A percentile compares a stretch with the other conserved stretches of the same genome.
These are phyloP conservation scores for Abrostola triplasia DNA, from an alignment of 2,888 invertebrate genomes.

Conservation along the genomic window DNA sequence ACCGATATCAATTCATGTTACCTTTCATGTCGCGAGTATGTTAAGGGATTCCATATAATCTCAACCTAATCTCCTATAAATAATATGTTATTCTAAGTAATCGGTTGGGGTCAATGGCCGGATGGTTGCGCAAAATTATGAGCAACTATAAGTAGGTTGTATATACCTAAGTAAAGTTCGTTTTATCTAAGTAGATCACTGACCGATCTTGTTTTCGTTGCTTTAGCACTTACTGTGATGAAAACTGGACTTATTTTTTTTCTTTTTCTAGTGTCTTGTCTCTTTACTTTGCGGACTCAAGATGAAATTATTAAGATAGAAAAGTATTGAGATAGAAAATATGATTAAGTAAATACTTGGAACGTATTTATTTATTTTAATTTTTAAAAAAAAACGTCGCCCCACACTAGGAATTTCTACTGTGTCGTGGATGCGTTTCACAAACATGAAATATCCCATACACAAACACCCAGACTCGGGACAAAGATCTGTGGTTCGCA, in stretches of 20 bases:
- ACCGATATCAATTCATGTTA: neutral
- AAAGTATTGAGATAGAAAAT: too few relatives aligned
- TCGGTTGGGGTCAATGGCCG: neutral
- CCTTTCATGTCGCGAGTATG: neutral
- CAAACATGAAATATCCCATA: too few relatives aligned
- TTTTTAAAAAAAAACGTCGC: too few relatives aligned
- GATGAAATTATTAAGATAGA: too few relatives aligned
- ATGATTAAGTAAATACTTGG: too few relatives aligned
- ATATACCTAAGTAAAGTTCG: neutral
- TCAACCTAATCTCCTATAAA: neutral
- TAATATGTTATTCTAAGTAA: neutral
- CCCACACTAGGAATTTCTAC: too few relatives aligned
- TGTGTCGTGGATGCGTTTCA: too few relatives aligned
- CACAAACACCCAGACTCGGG: too few relatives aligned
- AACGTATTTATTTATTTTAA: too few relatives aligned
- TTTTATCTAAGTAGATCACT: neutral
- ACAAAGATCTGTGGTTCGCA: too few relatives aligned
- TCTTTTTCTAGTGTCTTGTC: neutral
- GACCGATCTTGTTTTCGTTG: neutral
- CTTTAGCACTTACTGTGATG: neutral
- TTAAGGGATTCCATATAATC: conserved; percentile 1
- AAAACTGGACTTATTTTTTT: neutral
- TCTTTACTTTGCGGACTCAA: too few relatives aligned
- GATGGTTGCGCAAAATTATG: neutral
- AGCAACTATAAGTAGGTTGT: neutral